Evolutionary conservation across 2,888 invertebrate genomes (phyloP).

Genomic region (Gryllus longicercus): DNA sequence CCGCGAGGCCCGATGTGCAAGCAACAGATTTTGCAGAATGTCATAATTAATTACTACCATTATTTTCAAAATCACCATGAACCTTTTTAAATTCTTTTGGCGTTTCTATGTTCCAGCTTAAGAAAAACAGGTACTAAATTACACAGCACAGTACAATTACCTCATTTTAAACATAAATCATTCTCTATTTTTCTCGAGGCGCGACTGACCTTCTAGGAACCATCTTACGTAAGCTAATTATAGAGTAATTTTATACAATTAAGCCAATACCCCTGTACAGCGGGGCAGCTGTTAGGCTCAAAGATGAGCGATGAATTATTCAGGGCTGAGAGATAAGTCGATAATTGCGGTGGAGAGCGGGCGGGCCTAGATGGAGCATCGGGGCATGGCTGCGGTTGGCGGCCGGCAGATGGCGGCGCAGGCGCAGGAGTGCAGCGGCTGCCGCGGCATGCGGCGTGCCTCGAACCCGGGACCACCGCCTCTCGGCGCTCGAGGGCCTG

Average conservation of each 20-base stretch:
- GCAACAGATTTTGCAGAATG: too few relatives aligned
- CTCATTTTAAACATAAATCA: too few relatives aligned
- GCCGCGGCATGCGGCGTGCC: neutral
- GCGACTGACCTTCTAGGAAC: neutral
- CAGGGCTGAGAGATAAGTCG: neutral
- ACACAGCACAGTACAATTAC: too few relatives aligned
- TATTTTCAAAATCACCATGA: too few relatives aligned
- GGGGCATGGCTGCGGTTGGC: neutral
- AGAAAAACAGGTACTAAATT: too few relatives aligned
- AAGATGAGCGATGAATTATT: neutral
- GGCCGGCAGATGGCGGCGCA: neutral
- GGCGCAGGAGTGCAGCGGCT: neutral
- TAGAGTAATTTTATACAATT: neutral
- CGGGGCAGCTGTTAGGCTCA: neutral
- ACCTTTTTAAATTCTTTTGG: too few relatives aligned
- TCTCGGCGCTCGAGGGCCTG: neutral
- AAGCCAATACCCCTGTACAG: neutral
- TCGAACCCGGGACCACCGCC: constrained; percentile 7
- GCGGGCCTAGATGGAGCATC: neutral
- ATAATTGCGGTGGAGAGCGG: neutral
- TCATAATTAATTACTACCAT: too few relatives aligned
- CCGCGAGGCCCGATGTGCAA: too few relatives aligned
- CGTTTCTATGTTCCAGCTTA: too few relatives aligned
- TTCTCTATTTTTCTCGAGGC: neutral
- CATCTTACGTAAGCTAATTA: neutral